Conservation (phyloP, 2,797 vertebrate species). For the Staurois parvus region DNA sequence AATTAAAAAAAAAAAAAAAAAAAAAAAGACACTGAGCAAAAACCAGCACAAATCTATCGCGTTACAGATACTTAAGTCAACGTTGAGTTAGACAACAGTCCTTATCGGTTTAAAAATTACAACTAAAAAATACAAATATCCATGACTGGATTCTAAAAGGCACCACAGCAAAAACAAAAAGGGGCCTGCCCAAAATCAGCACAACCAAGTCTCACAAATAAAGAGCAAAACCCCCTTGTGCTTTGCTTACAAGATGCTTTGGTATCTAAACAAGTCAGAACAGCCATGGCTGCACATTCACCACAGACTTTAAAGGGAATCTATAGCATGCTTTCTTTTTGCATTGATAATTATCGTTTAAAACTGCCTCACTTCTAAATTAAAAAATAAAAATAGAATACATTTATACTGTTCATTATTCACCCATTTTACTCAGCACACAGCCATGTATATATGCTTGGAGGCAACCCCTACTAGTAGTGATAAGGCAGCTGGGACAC, state of each 20-base stretch:
- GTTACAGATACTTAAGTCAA: slow-evolving; percentile 8
- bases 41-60: slow-evolving; percentile 13
- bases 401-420: neutral
- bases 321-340: neutral
- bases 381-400: neutral
- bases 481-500: neutral
- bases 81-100: slow-evolving; percentile 17
- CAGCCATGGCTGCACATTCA: slow-evolving; percentile 8
- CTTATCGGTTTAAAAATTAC: slow-evolving; percentile 13
- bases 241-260: slow-evolving; percentile 52
- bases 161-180: slow-evolving; percentile 47
- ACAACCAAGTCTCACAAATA: neutral
- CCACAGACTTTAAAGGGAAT: neutral
- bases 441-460: neutral
- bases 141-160: slow-evolving; percentile 50
- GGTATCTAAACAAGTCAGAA: slow-evolving; percentile 49
- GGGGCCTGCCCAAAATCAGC: slow-evolving; percentile 31
- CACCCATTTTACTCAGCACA: neutral
- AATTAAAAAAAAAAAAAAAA: neutral
- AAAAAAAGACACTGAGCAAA: neutral
- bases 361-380: neutral
- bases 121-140: slow-evolving; percentile 24
- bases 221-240: slow-evolving; percentile 38
- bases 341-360: neutral
- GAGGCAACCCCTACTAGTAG: neutral